phyloP scores from a whole-genome alignment of 2,888 invertebrate species.

The Hypsopygia costalis region DNA sequence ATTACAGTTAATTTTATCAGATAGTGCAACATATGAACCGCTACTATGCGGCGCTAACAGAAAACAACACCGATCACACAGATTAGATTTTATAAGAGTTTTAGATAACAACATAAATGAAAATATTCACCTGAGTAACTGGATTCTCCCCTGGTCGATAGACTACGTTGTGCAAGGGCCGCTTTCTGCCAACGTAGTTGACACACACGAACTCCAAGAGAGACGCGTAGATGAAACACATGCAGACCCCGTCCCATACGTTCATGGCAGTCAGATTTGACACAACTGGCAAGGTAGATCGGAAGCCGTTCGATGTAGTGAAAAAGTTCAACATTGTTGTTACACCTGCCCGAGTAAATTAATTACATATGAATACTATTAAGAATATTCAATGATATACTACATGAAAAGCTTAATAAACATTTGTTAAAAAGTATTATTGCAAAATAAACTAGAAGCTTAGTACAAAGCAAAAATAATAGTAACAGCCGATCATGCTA shows the following conservation, averaged over 20 bases:
- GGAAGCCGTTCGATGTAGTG: conserved; percentile 96
- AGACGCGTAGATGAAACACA: conserved; percentile 98
- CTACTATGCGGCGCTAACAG: conserved; percentile 27
- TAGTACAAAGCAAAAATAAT: no score
- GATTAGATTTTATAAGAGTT: conserved; percentile 12
- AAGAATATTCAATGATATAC: no score
- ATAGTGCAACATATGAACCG: conserved; percentile 14
- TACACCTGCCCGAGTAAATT: conserved; percentile 83
- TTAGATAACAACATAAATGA: conserved; percentile 9
- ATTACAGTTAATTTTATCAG: not conserved
- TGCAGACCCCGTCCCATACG: conserved; percentile 98
- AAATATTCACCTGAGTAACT: conserved; percentile 88
- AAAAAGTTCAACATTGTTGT: conserved; percentile 99
- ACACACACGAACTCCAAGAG: conserved; percentile 96
- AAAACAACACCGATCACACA: conserved; percentile 39
- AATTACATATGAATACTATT: not conserved
- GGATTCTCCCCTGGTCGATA: conserved; percentile 95
- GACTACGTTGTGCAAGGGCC: conserved; percentile 93
- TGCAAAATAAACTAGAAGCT: no score
- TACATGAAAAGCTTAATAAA: not conserved
- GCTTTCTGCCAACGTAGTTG: conserved; percentile 95
- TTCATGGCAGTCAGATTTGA: conserved; percentile 97
- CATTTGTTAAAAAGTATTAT: not conserved
- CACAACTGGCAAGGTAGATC: conserved; percentile 95
- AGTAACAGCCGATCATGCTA: no score